phyloP scores from a whole-genome alignment of 2,113 vertebrate genomes.

The Calypte anna region DNA sequence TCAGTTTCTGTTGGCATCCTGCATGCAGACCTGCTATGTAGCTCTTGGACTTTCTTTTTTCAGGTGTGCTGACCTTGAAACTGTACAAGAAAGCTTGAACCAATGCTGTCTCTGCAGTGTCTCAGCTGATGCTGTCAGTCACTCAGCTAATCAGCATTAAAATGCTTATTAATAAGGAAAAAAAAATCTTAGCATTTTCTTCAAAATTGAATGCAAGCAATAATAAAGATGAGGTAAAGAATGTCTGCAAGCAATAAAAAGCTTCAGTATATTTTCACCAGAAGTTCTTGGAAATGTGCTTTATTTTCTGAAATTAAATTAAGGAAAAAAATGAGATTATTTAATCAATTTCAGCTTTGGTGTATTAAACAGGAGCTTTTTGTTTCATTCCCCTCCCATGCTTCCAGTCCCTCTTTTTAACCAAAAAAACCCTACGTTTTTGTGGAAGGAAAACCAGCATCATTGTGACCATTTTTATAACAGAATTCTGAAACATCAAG shows the following conservation, averaged over 20 bases:
- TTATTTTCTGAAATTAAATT: neutral
- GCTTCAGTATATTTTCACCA: neutral
- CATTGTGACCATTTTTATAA: neutral
- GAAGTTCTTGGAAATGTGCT: neutral
- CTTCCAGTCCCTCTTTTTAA: neutral
- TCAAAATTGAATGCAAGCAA: neutral
- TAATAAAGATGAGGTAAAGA: neutral
- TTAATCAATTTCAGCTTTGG: neutral
- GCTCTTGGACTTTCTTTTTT: neutral
- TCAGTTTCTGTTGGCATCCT: neutral
- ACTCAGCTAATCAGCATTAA: neutral
- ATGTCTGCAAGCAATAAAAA: neutral
- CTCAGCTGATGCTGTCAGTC: neutral
- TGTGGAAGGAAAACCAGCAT: neutral
- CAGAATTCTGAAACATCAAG: neutral
- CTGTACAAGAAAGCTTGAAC: neutral
- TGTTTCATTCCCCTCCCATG: neutral
- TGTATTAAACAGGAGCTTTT: neutral
- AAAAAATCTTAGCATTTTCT: neutral
- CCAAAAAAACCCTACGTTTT: too few species aligned
- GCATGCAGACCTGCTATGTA: neutral
- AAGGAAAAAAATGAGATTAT: neutral
- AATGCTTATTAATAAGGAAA: neutral
- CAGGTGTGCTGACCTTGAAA: neutral
- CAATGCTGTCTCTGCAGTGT: neutral